Base-by-base conservation (phyloP, 92 coral and sea anemone species). In the Epizoanthus scotinus region DNA sequence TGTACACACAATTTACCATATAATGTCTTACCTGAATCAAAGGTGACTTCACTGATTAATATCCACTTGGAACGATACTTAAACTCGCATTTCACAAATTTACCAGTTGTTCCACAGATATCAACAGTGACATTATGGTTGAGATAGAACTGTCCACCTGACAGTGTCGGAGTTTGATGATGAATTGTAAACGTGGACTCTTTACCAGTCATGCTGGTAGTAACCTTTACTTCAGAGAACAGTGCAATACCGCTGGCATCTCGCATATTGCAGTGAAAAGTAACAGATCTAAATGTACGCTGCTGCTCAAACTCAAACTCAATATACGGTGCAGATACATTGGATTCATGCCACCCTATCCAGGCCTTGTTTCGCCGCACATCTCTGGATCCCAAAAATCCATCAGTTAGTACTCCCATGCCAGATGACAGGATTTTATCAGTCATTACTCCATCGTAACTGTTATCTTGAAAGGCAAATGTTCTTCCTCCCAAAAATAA, bases 31-130 rank as follows among this genome's bases (percentile, higher is more conserved):
- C 98, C 93, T 68, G 92, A 87, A 52, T 86, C 65, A 70, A 94
- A 90, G 15, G 84, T 79, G 58, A 94, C 90, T 77, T 94, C 98
- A 83, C 97, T 92, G 9, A 94, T 83, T 62, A 90, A 82, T 57
- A 94, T 84, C 98, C 98, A 94, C 2, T 90, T 84, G 31, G 87
- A 89, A 18, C 86, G 82, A 69, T 86, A 88, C 10, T 73, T 60
- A 64, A 94, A 92, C 72, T 88, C 82, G 34, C 84, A 66, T 59
- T 65, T 71, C 53, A 94, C 73, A 21, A 53, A 61, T 52, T 67
- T 90, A 68, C 90, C 95, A 49, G 68, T 59, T 62, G 91, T 67
- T 66, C 60, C 79, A 84, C 99, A 95, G 82, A 95, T 86, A 70
- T 91, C 91, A 24, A 94, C 85, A 6, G 94, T 84, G 22, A 88